Evolutionary conservation across 23 tunicate species (phyloP), one percentile per base, ranked within the genome.

Genomic region (Oikopleura albicans): DNA sequence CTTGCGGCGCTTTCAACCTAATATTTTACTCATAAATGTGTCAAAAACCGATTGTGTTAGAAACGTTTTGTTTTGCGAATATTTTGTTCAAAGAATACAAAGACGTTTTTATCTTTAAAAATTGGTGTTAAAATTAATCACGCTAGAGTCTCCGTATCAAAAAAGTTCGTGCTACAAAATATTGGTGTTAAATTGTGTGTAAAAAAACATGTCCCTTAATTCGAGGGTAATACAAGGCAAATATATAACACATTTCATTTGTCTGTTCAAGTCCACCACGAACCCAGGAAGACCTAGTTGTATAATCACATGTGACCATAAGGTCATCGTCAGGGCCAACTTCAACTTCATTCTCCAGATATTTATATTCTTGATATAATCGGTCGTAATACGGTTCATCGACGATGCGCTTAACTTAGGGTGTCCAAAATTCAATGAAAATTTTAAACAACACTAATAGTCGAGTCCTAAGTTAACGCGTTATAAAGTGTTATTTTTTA

Each of bases 161-260:
- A n/a, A n/a, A n/a, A n/a, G n/a, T n/a, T n/a, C n/a, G n/a, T n/a
- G n/a, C n/a, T n/a, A n/a, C n/a, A n/a, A n/a, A n/a, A n/a, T n/a
- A n/a, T n/a, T n/a, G n/a, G n/a, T n/a, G n/a, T n/a, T n/a, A n/a
- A n/a, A n/a, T n/a, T n/a, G n/a, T n/a, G n/a, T n/a, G n/a, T n/a
- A n/a, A 49, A 22, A 49, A 49, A 49, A 8, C 22, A 49, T 8
- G 59, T 22, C 22, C 59, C 59, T 49, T 49, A 22, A 49, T 49
- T 49, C 59, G 8, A 8, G 79, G 79, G 37, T 71, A 71, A 37
- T 71, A 71, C 4, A 71, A 37, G 2, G 35, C 34, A 29, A 71
- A 71, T 4, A 71, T 71, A 37, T 71, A 71, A 37, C 79, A 71
- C 79, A 71, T 71, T 22, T 71, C 79, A 71, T 71, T 37, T 71